Conservation (phyloP, 2,888 invertebrate species). For the Eupithecia centaureata region DNA sequence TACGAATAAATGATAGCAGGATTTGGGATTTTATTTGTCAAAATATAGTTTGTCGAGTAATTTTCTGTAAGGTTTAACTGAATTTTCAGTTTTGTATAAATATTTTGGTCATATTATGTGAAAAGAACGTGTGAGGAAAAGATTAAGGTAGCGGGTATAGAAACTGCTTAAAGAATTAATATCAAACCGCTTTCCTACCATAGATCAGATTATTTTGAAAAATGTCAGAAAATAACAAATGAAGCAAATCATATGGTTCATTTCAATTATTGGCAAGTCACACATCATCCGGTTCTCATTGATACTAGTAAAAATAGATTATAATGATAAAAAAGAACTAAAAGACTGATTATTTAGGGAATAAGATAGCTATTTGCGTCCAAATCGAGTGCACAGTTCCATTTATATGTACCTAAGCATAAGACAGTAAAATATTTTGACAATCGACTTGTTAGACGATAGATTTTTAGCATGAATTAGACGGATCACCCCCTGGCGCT, state of each 20-base stretch:
- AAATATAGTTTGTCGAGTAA: not conserved
- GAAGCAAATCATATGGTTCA: conserved; percentile 80
- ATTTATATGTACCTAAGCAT: conserved; percentile 70
- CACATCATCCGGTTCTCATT: conserved; percentile 68
- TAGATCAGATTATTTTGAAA: conserved; percentile 67
- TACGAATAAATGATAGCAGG: not conserved
- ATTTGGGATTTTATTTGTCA: not conserved
- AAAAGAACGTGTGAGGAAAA: not conserved
- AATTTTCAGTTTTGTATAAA: not conserved
- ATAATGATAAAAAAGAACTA: conserved; percentile 64
- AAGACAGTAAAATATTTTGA: conserved; percentile 63
- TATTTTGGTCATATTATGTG: not conserved
- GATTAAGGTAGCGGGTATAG: not conserved
- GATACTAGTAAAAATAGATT: conserved; percentile 61
- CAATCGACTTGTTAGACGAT: conserved; percentile 57
- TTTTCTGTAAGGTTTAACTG: not conserved
- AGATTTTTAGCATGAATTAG: conserved; percentile 65
- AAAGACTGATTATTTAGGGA: conserved; percentile 61
- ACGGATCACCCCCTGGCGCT: conserved; percentile 34
- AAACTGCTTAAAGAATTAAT: conserved; percentile 14
- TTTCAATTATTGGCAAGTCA: conserved; percentile 78
- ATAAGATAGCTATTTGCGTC: conserved; percentile 62
- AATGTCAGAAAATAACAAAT: conserved; percentile 72
- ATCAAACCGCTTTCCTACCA: conserved; percentile 33
- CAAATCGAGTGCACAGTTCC: conserved; percentile 63